Evolutionary conservation across 1,140 invertebrate genomes (phyloP).

Genomic region (Palaemon carinicauda): DNA sequence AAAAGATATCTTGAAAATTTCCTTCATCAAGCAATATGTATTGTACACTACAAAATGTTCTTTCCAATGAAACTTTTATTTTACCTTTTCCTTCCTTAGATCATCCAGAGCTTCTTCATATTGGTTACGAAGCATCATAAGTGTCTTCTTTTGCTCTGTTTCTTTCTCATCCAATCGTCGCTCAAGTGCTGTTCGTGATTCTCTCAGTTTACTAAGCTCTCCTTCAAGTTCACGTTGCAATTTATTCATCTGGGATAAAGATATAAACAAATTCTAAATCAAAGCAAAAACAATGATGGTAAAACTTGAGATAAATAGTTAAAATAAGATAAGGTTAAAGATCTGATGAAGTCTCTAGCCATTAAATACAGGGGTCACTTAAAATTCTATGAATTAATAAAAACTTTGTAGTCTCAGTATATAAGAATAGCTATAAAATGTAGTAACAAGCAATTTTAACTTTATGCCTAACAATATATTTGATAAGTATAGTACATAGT

Average conservation of each 20-base stretch:
- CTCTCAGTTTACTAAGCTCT: conserved; percentile 43
- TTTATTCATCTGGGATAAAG: conserved; percentile 54
- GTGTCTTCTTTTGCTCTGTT: conserved; percentile 53
- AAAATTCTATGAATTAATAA: no score
- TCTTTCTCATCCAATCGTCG: conserved; percentile 53
- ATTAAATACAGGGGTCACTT: no score
- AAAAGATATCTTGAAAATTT: not conserved
- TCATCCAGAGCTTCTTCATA: conserved; percentile 42
- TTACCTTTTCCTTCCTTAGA: conserved; percentile 54
- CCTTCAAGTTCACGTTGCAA: conserved; percentile 56
- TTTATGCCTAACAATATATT: no score
- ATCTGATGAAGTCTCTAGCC: no score
- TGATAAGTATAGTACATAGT: no score
- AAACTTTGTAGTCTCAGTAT: no score
- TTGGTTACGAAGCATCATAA: conserved; percentile 45
- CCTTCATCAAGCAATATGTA: not conserved
- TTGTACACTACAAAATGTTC: not conserved
- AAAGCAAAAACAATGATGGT: not conserved
- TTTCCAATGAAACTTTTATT: not conserved
- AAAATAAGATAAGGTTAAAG: no score
- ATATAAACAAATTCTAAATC: not conserved
- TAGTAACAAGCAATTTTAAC: no score
- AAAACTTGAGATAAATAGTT: not conserved
- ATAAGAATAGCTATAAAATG: no score
- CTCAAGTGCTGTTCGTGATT: conserved; percentile 44